Conservation (phyloP, 2,888 invertebrate genomes). For the Caenorhabditis uteleia region DNA sequence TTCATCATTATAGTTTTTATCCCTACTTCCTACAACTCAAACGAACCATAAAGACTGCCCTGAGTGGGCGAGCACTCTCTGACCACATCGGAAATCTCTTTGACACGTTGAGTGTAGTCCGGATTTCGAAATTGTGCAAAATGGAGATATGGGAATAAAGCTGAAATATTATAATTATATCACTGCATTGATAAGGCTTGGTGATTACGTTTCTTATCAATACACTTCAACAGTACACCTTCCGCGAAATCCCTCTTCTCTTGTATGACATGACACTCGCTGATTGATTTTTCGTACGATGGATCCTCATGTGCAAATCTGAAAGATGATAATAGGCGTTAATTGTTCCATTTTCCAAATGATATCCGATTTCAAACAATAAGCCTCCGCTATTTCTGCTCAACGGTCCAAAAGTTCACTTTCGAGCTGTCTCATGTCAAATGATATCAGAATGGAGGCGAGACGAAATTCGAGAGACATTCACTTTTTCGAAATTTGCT, state of each 20-base stretch:
- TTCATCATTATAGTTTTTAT: too few species aligned
- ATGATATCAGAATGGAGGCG: too few species aligned
- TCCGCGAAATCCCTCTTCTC: conserved; percentile 49
- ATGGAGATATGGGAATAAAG: conserved; percentile 64
- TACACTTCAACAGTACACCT: conserved; percentile 61
- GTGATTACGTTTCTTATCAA: conserved; percentile 60
- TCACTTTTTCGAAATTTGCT: too few species aligned
- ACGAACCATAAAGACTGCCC: conserved; percentile 46
- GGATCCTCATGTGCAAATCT: conserved; percentile 57
- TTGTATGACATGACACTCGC: conserved; percentile 59
- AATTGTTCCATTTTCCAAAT: too few species aligned
- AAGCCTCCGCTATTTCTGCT: too few species aligned
- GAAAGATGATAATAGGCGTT: conserved; percentile 4
- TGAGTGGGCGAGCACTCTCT: conserved; percentile 46
- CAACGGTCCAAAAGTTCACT: too few species aligned
- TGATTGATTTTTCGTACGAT: conserved; percentile 57
- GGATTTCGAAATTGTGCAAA: conserved; percentile 55
- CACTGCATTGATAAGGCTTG: neutral
- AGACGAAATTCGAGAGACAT: too few species aligned
- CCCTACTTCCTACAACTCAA: too few species aligned
- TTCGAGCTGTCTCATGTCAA: too few species aligned
- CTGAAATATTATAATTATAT: conserved; percentile 41
- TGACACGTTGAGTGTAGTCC: conserved; percentile 42
- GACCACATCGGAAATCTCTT: conserved; percentile 46
- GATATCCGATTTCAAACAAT: too few species aligned